These are phyloP conservation scores for Sandelia bainsii DNA, from an alignment of 2,797 vertebrate species.

Conservation along the genomic window DNA sequence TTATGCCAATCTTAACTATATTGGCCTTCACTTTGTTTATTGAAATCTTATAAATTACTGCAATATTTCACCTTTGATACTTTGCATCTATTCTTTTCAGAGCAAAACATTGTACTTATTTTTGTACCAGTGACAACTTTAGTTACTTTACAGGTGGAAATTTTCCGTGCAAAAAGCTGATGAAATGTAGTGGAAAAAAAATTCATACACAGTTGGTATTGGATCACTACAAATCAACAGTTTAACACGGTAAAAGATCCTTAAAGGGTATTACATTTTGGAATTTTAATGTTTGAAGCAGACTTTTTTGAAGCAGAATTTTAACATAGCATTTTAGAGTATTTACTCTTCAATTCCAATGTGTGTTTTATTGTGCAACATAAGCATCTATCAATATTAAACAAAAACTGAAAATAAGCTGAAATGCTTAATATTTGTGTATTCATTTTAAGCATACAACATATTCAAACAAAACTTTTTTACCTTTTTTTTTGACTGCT, in stretches of 20 bases:
- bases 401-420: no score
- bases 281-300: no score
- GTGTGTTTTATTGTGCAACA: background rate
- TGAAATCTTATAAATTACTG: background rate
- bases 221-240: background rate
- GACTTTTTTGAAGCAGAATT: no score
- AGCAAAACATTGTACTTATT: background rate
- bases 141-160: background rate
- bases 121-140: background rate
- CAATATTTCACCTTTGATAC: background rate
- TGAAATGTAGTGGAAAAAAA: background rate
- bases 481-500: background rate
- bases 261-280: background rate
- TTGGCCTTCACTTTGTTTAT: background rate
- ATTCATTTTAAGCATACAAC: slow-evolving; percentile 16
- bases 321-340: no score
- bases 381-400: background rate
- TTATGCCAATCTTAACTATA: slow-evolving; percentile 11
- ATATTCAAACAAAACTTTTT: slow-evolving; percentile 17
- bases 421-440: slow-evolving; percentile 2
- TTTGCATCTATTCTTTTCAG: background rate
- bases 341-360: background rate
- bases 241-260: background rate
- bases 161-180: background rate
- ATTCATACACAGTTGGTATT: background rate